These are phyloP conservation scores for Thecophora atra DNA, from an alignment of 2,888 invertebrate species.

Conservation along the genomic window DNA sequence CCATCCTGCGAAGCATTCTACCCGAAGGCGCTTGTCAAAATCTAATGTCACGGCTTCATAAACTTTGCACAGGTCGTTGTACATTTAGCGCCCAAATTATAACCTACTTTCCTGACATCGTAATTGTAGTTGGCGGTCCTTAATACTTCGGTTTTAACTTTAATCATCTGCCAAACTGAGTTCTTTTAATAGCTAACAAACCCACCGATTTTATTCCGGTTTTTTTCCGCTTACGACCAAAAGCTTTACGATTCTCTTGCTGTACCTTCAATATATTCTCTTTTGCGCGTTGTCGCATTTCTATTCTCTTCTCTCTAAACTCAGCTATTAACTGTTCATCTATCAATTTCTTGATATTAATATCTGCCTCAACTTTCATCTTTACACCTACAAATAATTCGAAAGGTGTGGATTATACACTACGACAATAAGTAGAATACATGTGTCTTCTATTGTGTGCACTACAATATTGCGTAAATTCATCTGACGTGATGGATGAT, in stretches of 20 bases:
- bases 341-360: conserved; percentile 17
- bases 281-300: conserved; percentile 12
- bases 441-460: conserved; percentile 46
- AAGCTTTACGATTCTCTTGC: not conserved
- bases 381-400: conserved; percentile 24
- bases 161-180: conserved; percentile 24
- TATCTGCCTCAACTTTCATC: conserved; percentile 14
- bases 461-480: conserved; percentile 56
- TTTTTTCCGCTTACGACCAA: not conserved
- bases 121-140: conserved; percentile 28
- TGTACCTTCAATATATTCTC: conserved; percentile 13
- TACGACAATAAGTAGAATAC: conserved; percentile 20
- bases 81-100: conserved; percentile 8
- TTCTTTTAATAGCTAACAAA: conserved; percentile 27
- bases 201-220: not conserved
- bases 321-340: conserved; percentile 22
- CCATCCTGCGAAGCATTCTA: conserved; percentile 10
- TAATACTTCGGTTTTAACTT: conserved; percentile 29
- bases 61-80: conserved; percentile 30
- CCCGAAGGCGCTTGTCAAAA: not conserved
- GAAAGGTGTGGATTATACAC: conserved; percentile 22
- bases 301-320: not conserved
- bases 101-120: conserved; percentile 12
- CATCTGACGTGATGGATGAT: no score
- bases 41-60: conserved; percentile 31